phyloP scores from a whole-genome alignment of 2,113 vertebrate genomes.

The Rhea pennata region DNA sequence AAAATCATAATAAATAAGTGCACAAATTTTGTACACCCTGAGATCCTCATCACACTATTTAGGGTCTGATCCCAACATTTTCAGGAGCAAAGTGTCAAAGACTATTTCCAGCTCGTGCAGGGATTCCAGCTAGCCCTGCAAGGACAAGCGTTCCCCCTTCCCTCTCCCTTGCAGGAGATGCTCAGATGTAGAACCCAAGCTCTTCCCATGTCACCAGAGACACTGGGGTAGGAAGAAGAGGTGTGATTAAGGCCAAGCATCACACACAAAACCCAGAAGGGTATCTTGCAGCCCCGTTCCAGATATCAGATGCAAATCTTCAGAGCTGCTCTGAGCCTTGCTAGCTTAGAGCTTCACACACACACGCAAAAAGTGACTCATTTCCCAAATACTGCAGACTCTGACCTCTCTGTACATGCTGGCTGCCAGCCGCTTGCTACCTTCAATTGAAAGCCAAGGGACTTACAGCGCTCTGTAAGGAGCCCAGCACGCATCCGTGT shows the following conservation, averaged over 20 bases:
- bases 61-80: neutral
- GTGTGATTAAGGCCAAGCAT: neutral
- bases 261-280: neutral
- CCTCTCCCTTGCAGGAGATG: neutral
- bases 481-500: neutral
- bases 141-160: neutral
- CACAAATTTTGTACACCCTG: neutral
- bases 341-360: neutral
- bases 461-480: accelerated
- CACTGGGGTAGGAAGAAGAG: neutral
- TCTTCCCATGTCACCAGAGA: neutral
- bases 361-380: constrained; percentile 50
- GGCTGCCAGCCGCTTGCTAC: neutral
- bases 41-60: neutral
- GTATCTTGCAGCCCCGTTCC: neutral
- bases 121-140: neutral
- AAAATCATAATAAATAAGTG: neutral
- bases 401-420: constrained; percentile 12
- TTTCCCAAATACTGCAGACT: constrained; percentile 62
- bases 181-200: neutral
- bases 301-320: neutral
- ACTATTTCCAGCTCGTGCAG: neutral
- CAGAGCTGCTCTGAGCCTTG: neutral
- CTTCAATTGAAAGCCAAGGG: neutral
- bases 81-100: neutral